Evolutionary conservation across 2,113 vertebrate genomes (phyloP).

Genomic region (Alces alces): DNA sequence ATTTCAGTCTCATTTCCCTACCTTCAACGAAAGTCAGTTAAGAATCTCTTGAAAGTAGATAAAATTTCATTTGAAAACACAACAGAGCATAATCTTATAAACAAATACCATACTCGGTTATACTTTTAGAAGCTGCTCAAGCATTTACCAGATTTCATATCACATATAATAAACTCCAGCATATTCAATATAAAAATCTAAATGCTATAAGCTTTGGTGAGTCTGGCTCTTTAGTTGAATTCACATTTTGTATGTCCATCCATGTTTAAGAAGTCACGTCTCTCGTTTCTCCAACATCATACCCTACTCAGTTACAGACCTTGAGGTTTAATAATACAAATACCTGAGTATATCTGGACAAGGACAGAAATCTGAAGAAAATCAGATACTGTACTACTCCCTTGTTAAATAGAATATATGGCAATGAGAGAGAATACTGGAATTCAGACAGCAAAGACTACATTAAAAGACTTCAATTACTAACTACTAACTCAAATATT

Average conservation of each 20-base stretch:
- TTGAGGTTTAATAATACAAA: background rate
- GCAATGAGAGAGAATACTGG: background rate
- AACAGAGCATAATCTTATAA: background rate
- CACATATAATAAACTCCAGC: background rate
- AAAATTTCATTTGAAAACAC: conserved; percentile 14
- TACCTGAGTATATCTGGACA: background rate
- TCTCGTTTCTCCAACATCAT: background rate
- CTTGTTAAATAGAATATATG: background rate
- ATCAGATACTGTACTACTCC: background rate
- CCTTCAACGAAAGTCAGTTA: background rate
- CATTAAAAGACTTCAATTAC: background rate
- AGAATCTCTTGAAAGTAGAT: conserved; percentile 8
- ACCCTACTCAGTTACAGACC: background rate
- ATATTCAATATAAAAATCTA: background rate
- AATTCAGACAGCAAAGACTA: background rate
- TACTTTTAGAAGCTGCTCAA: background rate
- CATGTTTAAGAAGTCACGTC: background rate
- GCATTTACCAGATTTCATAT: background rate
- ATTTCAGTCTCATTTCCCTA: background rate
- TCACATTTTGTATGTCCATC: background rate
- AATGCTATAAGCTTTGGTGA: background rate
- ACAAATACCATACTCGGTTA: background rate
- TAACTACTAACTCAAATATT: background rate
- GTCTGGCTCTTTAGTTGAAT: background rate
- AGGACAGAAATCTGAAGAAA: background rate